Evolutionary conservation across 2,888 invertebrate genomes (phyloP).

Genomic region (Drepanosiphum platanoidis): DNA sequence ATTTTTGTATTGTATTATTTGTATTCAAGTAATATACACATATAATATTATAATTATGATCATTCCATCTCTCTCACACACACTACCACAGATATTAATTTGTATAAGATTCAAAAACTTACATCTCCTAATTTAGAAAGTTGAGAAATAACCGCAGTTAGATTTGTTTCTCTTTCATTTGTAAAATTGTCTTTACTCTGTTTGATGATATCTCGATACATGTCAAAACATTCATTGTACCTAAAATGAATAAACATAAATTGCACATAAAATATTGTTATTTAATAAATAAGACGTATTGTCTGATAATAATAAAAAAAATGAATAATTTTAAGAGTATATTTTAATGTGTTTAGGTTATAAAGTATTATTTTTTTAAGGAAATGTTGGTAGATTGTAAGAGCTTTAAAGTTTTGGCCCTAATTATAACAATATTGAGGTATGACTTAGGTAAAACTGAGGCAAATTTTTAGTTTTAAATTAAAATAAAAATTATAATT

Average conservation of each 20-base stretch:
- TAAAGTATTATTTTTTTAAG: no score
- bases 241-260: slow-evolving; percentile 63
- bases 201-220: slow-evolving; percentile 90
- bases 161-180: slow-evolving; percentile 92
- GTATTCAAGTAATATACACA: background rate
- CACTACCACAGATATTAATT: background rate
- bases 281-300: background rate
- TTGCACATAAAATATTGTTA: background rate
- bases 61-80: background rate
- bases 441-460: no score
- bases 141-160: slow-evolving; percentile 90
- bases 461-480: background rate
- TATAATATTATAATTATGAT: background rate
- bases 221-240: slow-evolving; percentile 85
- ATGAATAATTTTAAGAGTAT: no score
- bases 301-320: no score
- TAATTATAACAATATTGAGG: no score
- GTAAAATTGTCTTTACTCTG: slow-evolving; percentile 93
- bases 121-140: slow-evolving; percentile 75
- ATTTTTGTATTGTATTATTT: no score
- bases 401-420: no score
- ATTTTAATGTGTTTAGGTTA: no score
- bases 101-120: no score
- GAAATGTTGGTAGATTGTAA: no score
- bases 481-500: no score